phyloP scores from a whole-genome alignment of 1,140 invertebrate genomes.

The Trachelipus rathkii region DNA sequence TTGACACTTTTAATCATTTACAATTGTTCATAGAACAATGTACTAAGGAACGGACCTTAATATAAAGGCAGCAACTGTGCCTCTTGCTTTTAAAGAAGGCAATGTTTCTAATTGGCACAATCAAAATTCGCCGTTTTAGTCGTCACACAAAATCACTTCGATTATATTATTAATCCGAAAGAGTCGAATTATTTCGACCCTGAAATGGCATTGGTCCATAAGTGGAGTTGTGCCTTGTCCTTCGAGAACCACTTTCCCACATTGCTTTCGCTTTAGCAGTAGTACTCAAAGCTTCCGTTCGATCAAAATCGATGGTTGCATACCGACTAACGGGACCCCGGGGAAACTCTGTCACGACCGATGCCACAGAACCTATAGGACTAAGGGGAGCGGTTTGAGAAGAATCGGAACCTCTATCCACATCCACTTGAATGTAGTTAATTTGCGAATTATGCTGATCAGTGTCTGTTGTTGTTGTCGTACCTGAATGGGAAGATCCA shows the following conservation, averaged over 20 bases:
- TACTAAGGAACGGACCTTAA: too few relatives aligned
- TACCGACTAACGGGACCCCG: conserved; percentile 60
- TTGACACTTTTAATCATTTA: too few relatives aligned
- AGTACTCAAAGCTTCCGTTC: conserved; percentile 72
- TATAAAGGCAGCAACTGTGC: too few relatives aligned
- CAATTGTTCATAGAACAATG: too few relatives aligned
- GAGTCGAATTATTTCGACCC: not conserved
- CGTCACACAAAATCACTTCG: too few relatives aligned
- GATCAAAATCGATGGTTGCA: conserved; percentile 89
- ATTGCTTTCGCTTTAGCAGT: conserved; percentile 42
- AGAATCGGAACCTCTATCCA: conserved; percentile 54
- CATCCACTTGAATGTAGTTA: conserved; percentile 72
- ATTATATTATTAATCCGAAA: not conserved
- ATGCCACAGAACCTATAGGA: conserved; percentile 30
- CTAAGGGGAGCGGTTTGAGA: conserved; percentile 46
- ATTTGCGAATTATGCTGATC: conserved; percentile 51
- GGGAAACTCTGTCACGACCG: conserved; percentile 33
- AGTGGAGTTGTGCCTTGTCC: not conserved
- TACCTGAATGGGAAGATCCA: conserved; percentile 39
- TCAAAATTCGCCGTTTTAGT: too few relatives aligned
- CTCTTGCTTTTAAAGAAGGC: too few relatives aligned
- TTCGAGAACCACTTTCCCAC: not conserved
- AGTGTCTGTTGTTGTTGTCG: conserved; percentile 42
- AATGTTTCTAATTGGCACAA: too few relatives aligned
- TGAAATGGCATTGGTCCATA: not conserved